phyloP scores from a whole-genome alignment of 1,140 invertebrate species.

The Ditylenchus dipsaci region DNA sequence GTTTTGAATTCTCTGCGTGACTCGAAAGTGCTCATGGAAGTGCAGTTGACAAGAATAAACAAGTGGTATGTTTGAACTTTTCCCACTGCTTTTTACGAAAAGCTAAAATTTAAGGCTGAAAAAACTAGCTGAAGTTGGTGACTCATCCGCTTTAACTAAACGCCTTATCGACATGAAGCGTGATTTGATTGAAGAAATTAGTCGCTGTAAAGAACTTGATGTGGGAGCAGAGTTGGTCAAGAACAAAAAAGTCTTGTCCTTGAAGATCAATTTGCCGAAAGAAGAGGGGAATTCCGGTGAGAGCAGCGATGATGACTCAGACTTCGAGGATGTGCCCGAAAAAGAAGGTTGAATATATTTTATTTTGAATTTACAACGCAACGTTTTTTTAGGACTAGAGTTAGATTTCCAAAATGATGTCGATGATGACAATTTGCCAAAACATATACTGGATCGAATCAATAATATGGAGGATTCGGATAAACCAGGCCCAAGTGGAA shows the following conservation, averaged over 20 bases:
- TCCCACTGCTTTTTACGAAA: no score
- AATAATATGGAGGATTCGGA: conserved; percentile 21
- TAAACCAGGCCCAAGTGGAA: conserved; percentile 17
- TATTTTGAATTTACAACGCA: neutral
- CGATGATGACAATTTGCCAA: conserved; percentile 20
- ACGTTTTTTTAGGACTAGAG: conserved; percentile 24
- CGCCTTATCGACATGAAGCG: conserved; percentile 25
- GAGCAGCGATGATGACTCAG: conserved; percentile 31
- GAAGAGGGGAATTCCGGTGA: conserved; percentile 10
- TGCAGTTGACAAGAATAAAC: conserved; percentile 9
- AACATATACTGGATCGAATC: conserved; percentile 35
- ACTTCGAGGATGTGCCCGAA: conserved; percentile 42
- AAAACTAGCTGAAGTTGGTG: conserved; percentile 27
- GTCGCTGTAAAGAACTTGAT: conserved; percentile 30
- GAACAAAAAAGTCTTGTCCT: neutral
- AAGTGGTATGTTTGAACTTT: conserved; percentile 16
- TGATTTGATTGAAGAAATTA: conserved; percentile 22
- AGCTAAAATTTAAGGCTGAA: conserved; percentile 27
- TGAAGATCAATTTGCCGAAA: neutral
- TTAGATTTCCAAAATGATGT: conserved; percentile 11
- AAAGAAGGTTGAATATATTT: conserved; percentile 32
- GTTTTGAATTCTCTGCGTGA: conserved; percentile 27
- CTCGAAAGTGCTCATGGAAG: conserved; percentile 13
- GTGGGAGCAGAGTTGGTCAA: conserved; percentile 8
- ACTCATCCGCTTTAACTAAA: conserved; percentile 10